Conservation (phyloP, 2,113 vertebrate species). For the Calyptommatus sinebrachiatus region DNA sequence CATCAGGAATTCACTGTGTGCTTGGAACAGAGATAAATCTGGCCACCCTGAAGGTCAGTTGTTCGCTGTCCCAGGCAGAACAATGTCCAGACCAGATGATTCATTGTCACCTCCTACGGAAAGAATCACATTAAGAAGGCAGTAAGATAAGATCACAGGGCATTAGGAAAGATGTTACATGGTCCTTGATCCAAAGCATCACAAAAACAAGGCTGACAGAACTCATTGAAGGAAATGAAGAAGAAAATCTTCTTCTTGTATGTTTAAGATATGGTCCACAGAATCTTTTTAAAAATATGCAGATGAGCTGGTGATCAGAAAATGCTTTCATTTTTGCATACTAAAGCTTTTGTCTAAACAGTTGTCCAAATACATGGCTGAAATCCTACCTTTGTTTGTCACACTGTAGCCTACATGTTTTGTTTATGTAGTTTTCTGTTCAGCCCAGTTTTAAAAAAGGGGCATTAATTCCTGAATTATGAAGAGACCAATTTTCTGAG, state of each 20-base stretch:
- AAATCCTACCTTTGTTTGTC: too few species aligned
- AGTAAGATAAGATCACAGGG: constrained; percentile 10
- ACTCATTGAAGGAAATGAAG: neutral
- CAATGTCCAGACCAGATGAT: constrained; percentile 51
- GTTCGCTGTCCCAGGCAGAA: constrained; percentile 47
- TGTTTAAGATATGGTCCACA: neutral
- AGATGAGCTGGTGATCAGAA: neutral
- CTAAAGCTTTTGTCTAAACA: too few species aligned
- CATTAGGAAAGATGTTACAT: neutral
- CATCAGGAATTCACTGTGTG: constrained; percentile 38
- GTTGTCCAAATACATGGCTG: too few species aligned
- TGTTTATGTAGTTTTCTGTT: too few species aligned
- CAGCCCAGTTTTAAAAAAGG: too few species aligned
- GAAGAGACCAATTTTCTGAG: too few species aligned
- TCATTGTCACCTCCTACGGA: constrained; percentile 42
- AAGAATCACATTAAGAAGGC: constrained; percentile 49
- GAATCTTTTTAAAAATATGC: neutral
- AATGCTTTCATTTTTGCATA: too few species aligned
- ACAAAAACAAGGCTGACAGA: constrained; percentile 5
- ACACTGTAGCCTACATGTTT: too few species aligned
- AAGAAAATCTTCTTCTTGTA: neutral
- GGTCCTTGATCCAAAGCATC: constrained; percentile 6
- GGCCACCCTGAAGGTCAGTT: constrained; percentile 52
- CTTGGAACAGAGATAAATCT: constrained; percentile 35
- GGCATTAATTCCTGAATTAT: too few species aligned